Evolutionary conservation across 2,113 vertebrate species (phyloP), one percentile per base, ranked within the genome.

Genomic region (Tyrannus savana): DNA sequence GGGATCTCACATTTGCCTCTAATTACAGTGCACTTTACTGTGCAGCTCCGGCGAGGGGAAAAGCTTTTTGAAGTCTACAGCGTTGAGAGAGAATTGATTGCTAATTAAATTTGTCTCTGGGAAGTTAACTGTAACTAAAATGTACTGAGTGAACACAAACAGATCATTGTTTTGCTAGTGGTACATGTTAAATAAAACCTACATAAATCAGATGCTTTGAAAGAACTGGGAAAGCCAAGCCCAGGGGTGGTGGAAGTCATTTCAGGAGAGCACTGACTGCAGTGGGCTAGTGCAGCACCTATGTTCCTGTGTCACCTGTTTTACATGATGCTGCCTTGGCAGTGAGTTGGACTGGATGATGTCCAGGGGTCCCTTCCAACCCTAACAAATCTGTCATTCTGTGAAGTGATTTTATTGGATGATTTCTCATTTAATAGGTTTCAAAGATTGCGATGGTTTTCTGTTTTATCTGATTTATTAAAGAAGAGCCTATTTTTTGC

Each of bases 81-180:
- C 52, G n/a, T 2, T 50, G 55, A 92, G 60, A 66, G 73, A 91
- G 86, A 89, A 92, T 75, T 60, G 69, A 90, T 79, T 0, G 0
- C 24, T 95, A 93, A 95, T 91, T 93, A 91, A 87, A 92, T 94
- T 92, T 83, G 39, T 63, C 46, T 90, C 55, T 84, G 60, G 39
- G 60, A 95, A 82, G 62, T 84, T 89, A 78, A 47, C 69, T 89
- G 44, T 84, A 75, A 67, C 73, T 76, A 64, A 95, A 78, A 78
- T 28, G 12, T 33, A 72, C 68, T 27, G 49, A 75, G 47, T 74
- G 72, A 91, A 94, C 87, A 63, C 52, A 74, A 87, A 55, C 28
- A 44, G 41, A 62, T 87, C 31, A 46, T 41, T 81, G 55, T 91
- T 81, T 80, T 84, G 28, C 37, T 63, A 81, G 27, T 46, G 71